These are phyloP conservation scores for Myiotriccus ornatus DNA, from an alignment of 2,797 vertebrate genomes.

Conservation along the genomic window DNA sequence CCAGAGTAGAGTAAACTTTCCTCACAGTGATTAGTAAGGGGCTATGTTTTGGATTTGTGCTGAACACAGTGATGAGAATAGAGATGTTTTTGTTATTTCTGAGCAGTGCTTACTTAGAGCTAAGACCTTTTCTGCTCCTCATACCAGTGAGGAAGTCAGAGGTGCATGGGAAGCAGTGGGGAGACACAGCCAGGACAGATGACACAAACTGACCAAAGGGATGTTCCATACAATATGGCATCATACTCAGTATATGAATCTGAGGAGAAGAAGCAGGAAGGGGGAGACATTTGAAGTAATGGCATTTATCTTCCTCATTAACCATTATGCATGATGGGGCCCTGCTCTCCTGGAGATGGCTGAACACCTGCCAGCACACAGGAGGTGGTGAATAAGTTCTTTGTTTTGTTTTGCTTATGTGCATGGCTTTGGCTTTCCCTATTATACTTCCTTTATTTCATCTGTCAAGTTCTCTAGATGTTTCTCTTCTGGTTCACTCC, in stretches of 20 bases:
- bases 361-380: neutral
- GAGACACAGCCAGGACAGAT: neutral
- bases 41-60: neutral
- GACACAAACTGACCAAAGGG: neutral
- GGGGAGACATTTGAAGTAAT: neutral
- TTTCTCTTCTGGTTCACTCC: neutral
- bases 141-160: neutral
- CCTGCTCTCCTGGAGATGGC: neutral
- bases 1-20: neutral
- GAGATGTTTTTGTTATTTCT: neutral
- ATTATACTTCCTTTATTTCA: neutral
- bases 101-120: neutral
- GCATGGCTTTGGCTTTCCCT: neutral
- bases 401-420: neutral
- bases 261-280: neutral
- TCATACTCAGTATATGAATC: neutral
- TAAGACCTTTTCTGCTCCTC: neutral
- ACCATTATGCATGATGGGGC: neutral
- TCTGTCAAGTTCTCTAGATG: neutral
- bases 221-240: neutral
- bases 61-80: neutral
- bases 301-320: neutral
- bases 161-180: neutral
- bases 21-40: neutral
- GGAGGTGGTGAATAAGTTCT: neutral